phyloP scores from a whole-genome alignment of 2,113 vertebrate species.

The Calidris pugnax region DNA sequence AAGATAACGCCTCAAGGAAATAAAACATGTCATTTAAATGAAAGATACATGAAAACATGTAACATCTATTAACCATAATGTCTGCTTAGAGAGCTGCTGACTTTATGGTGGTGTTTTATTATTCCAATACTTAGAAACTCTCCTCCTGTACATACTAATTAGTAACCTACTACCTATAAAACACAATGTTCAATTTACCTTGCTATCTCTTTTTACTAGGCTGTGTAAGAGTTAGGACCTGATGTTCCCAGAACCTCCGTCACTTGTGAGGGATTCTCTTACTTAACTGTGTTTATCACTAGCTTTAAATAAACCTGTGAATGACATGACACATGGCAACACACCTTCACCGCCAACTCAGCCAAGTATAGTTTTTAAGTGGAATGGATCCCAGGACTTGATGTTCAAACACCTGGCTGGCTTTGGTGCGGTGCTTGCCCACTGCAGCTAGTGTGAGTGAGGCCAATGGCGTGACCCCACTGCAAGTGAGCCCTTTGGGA shows the following conservation, averaged over 20 bases:
- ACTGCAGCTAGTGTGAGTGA: fast-evolving
- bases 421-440: fast-evolving
- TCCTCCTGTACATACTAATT: not conserved
- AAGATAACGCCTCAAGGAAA: not conserved
- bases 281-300: not conserved
- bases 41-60: not conserved
- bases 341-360: not conserved
- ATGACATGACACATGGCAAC: not conserved
- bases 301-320: not conserved
- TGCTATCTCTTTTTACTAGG: not conserved
- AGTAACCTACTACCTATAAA: not conserved
- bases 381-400: not conserved
- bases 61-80: not conserved
- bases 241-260: not conserved
- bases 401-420: not conserved
- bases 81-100: not conserved
- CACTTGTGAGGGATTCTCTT: not conserved
- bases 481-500: fast-evolving
- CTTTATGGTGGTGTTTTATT: not conserved
- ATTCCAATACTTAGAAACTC: not conserved
- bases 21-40: not conserved
- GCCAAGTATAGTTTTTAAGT: not conserved
- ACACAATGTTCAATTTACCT: not conserved
- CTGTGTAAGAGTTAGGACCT: not conserved
- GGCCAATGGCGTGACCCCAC: fast-evolving